Conservation (phyloP, 2,888 invertebrate genomes). For the Gryllus longicercus region DNA sequence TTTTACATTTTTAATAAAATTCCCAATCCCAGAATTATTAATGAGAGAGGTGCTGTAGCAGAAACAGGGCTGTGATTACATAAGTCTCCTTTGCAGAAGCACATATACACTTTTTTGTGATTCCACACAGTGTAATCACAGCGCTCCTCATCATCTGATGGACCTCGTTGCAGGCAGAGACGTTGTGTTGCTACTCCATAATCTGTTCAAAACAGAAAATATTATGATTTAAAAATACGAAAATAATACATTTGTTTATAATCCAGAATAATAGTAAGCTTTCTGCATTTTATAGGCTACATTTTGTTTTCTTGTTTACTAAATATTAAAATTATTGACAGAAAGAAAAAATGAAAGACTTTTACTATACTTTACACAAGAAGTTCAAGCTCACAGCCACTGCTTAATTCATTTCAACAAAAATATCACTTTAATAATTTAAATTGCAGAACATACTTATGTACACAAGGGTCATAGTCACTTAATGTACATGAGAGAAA, state of each 20-base stretch:
- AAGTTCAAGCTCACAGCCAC: too few species aligned
- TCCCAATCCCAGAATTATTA: neutral
- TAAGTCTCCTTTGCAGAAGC: conserved; percentile 85
- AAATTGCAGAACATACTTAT: too few species aligned
- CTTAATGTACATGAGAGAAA: too few species aligned
- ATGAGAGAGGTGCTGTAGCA: neutral
- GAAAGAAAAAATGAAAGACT: neutral
- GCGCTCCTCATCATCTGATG: conserved; percentile 83
- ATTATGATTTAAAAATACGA: conserved; percentile 28
- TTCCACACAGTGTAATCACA: conserved; percentile 84
- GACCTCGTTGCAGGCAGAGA: conserved; percentile 81
- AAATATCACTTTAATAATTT: too few species aligned
- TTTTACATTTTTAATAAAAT: neutral
- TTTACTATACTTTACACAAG: too few species aligned
- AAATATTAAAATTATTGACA: neutral
- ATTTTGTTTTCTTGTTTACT: neutral
- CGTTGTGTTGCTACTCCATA: conserved; percentile 84
- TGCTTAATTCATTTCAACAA: too few species aligned
- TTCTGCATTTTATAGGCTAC: too few species aligned
- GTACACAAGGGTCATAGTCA: too few species aligned
- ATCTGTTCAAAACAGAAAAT: conserved; percentile 54
- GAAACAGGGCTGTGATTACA: conserved; percentile 60
- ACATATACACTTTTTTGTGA: conserved; percentile 81
- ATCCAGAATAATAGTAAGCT: neutral
- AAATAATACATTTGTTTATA: neutral